Base-by-base conservation (phyloP, 2,888 invertebrate species). In the Augochlorella aurata region DNA sequence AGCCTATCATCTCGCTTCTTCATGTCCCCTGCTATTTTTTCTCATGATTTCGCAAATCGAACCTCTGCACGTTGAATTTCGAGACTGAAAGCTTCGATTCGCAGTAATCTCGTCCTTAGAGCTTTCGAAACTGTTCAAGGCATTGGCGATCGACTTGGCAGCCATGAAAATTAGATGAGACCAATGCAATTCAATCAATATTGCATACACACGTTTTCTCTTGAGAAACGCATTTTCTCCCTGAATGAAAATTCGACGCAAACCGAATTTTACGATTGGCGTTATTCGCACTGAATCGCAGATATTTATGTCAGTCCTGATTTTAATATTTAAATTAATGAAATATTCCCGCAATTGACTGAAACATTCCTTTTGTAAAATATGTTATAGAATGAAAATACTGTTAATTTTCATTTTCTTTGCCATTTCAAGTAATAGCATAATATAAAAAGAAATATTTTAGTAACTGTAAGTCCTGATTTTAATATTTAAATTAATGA, bases 1-100 rank as follows among this genome's bases (percentile, higher is more conserved):
- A 68, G 81, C 63, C 75, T 81, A 81, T 69, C 68, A 80, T 69
- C 68, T 54, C 44, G 61, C 69, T 76, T 38, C 69, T 72, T 68
- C 49, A 10, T n/a, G 44, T 24, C 58, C 10, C 49, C 29, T 49
- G 21, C 50, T 70, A 24, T 58, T 49, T 38, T 63, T 63, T 63
- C 63, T 38, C 29, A 9, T 63, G 1, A 58, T 16, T 58, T 58
- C 8, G 58, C 58, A 8, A 29, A 16, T 14, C 24, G 8, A 4
- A 16, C 58, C 24, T 16, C 58, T 16, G 24, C 24, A 2, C 2
- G 24, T 24, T 24, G 16, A 58, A 58, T 58, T 24, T 16, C 58
- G 58, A 58, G 24, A 16, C 7, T 58, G 24, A 8, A 29, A n/a
- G 8, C n/a, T 52, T n/a, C 52, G n/a, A 52, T 52, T 2, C 9